Percentiles rank a stretch among this genome's conserved stretches.
Conservation (phyloP, 2,888 invertebrate species). For the Drosophila acutilabella region DNA sequence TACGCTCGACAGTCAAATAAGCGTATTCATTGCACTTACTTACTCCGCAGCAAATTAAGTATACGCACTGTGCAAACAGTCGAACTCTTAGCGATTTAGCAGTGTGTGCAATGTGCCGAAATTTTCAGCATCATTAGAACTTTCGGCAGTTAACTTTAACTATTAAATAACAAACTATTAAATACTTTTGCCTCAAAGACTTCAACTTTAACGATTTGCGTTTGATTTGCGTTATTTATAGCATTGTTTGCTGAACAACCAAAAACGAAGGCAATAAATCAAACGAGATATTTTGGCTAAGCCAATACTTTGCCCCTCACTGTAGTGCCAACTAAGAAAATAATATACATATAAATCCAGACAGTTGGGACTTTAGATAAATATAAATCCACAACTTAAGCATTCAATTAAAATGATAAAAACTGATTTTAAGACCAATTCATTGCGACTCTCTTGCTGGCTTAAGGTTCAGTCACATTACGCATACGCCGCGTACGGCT, state of each 20-base stretch:
- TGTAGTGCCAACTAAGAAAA: conserved; percentile 18
- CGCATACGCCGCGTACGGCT: conserved; percentile 66
- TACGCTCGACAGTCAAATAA: conserved; percentile 36
- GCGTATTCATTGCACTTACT: conserved; percentile 32
- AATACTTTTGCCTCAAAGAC: conserved; percentile 20
- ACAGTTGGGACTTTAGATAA: conserved; percentile 28
- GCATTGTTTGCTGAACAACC: conserved; percentile 61
- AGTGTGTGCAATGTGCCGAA: conserved; percentile 23
- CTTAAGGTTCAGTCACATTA: conserved; percentile 69
- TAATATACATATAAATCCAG: conserved; percentile 2
- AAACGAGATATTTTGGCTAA: conserved; percentile 48
- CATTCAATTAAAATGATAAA: conserved; percentile 62
- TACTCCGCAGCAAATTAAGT: conserved; percentile 42
- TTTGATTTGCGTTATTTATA: conserved; percentile 57
- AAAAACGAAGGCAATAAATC: conserved; percentile 64
- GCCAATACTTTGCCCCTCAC: conserved; percentile 20
- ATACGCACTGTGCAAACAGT: conserved; percentile 54
- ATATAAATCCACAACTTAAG: conserved; percentile 24
- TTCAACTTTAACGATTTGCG: conserved; percentile 25
- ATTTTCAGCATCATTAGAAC: conserved; percentile 5
- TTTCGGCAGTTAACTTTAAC: conserved; percentile 23
- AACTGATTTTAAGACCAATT: conserved; percentile 53
- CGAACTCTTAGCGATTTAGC: conserved; percentile 12
- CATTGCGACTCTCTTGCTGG: conserved; percentile 20
- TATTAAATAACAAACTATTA: conserved; percentile 28